These are phyloP conservation scores for Metellina segmentata DNA, from an alignment of 2,888 invertebrate species.

Conservation along the genomic window DNA sequence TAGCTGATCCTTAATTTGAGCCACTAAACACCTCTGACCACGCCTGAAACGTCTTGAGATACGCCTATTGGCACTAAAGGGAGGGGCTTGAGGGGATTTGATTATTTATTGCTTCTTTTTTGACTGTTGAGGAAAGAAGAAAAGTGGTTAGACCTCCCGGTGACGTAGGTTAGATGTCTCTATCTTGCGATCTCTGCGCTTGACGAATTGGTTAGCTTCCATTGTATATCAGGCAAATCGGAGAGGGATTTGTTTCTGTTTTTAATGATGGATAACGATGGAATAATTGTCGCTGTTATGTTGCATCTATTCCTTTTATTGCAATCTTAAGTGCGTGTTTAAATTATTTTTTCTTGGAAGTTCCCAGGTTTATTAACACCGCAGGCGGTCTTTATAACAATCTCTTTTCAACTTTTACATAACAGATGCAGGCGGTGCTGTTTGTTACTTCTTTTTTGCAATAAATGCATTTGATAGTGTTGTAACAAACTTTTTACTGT, in stretches of 20 bases:
- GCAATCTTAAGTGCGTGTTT: not conserved
- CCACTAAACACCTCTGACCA: slow-evolving; percentile 68
- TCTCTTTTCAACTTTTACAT: no score
- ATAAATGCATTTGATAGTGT: no score
- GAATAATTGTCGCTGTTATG: not conserved
- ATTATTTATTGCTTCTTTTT: slow-evolving; percentile 27
- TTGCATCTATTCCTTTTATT: not conserved
- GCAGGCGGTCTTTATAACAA: no score
- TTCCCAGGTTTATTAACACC: no score
- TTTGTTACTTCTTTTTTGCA: no score
- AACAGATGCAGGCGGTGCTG: no score
- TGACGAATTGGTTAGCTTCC: not conserved
- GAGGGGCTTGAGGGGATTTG: slow-evolving; percentile 37
- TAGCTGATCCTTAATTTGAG: slow-evolving; percentile 54
- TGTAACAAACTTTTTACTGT: no score
- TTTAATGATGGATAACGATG: not conserved
- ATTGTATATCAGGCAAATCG: not conserved
- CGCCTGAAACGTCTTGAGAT: slow-evolving; percentile 57
- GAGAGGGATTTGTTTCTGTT: not conserved
- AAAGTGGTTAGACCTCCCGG: slow-evolving; percentile 34
- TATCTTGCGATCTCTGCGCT: not conserved
- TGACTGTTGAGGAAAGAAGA: not conserved
- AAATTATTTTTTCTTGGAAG: not conserved
- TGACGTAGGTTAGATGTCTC: not conserved
- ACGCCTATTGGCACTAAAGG: slow-evolving; percentile 61